These are phyloP conservation scores for Seira ritae DNA, from an alignment of 2,888 invertebrate genomes.

Conservation along the genomic window DNA sequence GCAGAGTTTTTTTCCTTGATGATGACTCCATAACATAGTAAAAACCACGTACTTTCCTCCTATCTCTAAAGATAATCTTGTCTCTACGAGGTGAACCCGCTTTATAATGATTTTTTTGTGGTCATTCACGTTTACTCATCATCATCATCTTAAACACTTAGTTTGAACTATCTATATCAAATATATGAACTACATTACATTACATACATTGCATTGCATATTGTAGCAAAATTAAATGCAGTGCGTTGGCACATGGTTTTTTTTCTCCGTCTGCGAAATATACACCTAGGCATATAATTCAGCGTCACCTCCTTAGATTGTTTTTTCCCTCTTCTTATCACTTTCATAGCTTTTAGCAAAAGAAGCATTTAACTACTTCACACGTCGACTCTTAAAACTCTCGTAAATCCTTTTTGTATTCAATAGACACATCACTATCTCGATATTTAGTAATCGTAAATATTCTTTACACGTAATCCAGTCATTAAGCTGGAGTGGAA, in stretches of 20 bases:
- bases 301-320: too few species aligned
- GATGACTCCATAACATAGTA: constrained; percentile 10
- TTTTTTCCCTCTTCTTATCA: not conserved
- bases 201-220: too few species aligned
- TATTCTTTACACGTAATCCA: constrained; percentile 11
- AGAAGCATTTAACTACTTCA: not conserved
- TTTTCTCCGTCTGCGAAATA: not conserved
- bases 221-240: not conserved
- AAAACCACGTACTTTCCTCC: constrained; percentile 12
- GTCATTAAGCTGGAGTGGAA: constrained; percentile 10
- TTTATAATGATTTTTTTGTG: constrained; percentile 16
- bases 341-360: not conserved
- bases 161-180: too few species aligned
- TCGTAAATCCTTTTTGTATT: constrained; percentile 13
- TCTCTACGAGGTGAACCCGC: constrained; percentile 6
- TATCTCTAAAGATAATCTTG: constrained; percentile 10
- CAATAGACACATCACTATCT: constrained; percentile 20
- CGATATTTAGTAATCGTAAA: constrained; percentile 19
- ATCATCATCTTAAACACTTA: too few species aligned
- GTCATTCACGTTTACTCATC: constrained; percentile 13
- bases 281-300: too few species aligned
- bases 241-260: not conserved
- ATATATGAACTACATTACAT: not conserved
- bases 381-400: not conserved
- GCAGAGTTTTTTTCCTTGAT: not conserved